These are phyloP conservation scores for Micrasema longulum DNA, from an alignment of 1,140 invertebrate species.

Conservation along the genomic window DNA sequence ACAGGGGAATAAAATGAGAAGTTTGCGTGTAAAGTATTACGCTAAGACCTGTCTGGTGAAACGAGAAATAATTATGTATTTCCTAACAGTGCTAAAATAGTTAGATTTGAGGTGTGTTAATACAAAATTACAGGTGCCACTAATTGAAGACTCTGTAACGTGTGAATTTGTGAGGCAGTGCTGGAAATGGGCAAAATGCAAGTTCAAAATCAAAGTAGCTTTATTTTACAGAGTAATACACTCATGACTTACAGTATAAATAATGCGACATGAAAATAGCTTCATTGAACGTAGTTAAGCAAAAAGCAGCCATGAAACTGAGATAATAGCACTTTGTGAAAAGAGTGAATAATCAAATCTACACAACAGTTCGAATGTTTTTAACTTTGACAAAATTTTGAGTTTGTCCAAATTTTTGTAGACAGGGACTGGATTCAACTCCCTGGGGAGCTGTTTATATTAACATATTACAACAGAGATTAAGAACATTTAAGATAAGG, in stretches of 20 bases:
- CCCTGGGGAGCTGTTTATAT: too few relatives aligned
- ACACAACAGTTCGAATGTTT: too few relatives aligned
- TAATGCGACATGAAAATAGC: background rate
- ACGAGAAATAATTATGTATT: background rate
- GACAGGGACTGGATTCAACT: too few relatives aligned
- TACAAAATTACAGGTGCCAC: constrained; percentile 13
- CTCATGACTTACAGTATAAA: background rate
- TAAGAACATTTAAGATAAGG: too few relatives aligned
- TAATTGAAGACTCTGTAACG: constrained; percentile 20
- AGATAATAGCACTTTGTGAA: too few relatives aligned
- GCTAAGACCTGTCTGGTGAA: background rate
- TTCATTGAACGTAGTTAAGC: background rate
- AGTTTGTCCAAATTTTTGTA: too few relatives aligned
- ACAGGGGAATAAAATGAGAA: background rate
- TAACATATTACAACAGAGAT: too few relatives aligned
- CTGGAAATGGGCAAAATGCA: background rate
- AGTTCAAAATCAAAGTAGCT: background rate
- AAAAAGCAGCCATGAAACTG: too few relatives aligned
- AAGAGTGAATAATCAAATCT: too few relatives aligned
- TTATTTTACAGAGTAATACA: background rate
- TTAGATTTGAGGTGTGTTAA: constrained; percentile 22
- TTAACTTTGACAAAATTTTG: too few relatives aligned
- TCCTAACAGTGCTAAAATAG: constrained; percentile 26
- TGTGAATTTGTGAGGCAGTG: constrained; percentile 17
- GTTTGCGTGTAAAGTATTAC: background rate